Evolutionary conservation across 2,797 vertebrate species (phyloP).

Genomic region (Sparidentex hasta): DNA sequence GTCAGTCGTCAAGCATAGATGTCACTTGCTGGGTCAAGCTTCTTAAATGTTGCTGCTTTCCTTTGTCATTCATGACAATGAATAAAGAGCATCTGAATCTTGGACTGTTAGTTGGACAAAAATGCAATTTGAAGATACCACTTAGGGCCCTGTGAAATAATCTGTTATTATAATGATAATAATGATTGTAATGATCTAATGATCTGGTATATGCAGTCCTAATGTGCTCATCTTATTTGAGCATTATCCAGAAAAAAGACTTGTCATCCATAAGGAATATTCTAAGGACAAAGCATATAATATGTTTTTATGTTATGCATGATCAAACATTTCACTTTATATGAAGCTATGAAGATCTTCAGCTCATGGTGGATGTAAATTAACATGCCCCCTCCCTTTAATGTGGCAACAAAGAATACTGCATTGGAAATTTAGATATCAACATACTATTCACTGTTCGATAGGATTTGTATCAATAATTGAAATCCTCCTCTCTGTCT

Average conservation of each 20-base stretch:
- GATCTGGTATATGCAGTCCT: too few relatives aligned
- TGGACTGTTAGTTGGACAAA: too few relatives aligned
- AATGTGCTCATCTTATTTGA: background rate
- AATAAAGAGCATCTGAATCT: too few relatives aligned
- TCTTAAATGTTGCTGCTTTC: too few relatives aligned
- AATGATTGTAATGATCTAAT: too few relatives aligned
- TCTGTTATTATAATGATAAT: too few relatives aligned
- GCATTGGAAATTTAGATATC: constrained; percentile 11
- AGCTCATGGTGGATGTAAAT: background rate
- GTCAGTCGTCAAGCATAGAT: too few relatives aligned
- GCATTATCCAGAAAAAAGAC: background rate
- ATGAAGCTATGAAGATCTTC: background rate
- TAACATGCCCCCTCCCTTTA: background rate
- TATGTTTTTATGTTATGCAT: constrained; percentile 13
- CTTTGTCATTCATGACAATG: too few relatives aligned
- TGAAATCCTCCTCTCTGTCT: constrained; percentile 34
- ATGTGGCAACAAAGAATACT: constrained; percentile 15
- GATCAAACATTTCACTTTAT: background rate
- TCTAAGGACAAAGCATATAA: background rate
- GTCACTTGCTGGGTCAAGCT: too few relatives aligned
- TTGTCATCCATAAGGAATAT: background rate
- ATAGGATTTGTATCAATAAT: constrained; percentile 40
- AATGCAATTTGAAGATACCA: too few relatives aligned
- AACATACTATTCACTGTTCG: constrained; percentile 21
- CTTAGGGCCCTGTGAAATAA: too few relatives aligned